A percentile compares a stretch with the other conserved stretches of the same genome.
Evolutionary conservation across 2,113 vertebrate genomes (phyloP).

Genomic region (Lophochroa leadbeateri): DNA sequence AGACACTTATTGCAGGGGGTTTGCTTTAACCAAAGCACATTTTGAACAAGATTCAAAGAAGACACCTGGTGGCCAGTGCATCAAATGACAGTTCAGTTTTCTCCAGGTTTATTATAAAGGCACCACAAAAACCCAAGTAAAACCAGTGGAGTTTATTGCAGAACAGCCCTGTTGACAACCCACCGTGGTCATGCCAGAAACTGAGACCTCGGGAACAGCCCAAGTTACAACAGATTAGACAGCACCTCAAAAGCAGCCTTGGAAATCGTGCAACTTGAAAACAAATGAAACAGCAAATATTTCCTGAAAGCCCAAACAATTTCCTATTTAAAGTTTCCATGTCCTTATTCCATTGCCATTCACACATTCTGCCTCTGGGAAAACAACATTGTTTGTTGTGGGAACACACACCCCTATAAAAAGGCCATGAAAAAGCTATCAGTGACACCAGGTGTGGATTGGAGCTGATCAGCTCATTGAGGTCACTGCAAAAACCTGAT

Average conservation of each 20-base stretch:
- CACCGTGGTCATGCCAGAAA: not conserved
- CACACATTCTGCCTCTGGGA: not conserved
- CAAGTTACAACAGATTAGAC: not conserved
- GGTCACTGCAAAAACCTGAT: not conserved
- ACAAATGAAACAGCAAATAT: not conserved
- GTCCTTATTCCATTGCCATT: not conserved
- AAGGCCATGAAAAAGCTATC: not conserved
- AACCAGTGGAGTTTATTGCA: not conserved
- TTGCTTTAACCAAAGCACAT: not conserved
- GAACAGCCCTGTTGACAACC: not conserved
- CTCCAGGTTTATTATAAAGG: not conserved
- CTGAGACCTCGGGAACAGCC: not conserved
- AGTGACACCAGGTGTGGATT: not conserved
- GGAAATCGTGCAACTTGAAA: not conserved
- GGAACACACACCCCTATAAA: not conserved
- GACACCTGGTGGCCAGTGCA: constrained; percentile 41
- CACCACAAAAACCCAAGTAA: not conserved
- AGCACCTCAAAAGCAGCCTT: not conserved
- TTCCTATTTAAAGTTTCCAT: not conserved
- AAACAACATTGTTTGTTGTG: not conserved
- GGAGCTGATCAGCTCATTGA: not conserved
- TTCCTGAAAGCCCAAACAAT: not conserved
- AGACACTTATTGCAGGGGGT: not conserved
- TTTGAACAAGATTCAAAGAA: not conserved
- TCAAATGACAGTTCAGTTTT: not conserved